These are phyloP conservation scores for Lepus timidus DNA, from an alignment of 2,113 vertebrate species.

Conservation along the genomic window DNA sequence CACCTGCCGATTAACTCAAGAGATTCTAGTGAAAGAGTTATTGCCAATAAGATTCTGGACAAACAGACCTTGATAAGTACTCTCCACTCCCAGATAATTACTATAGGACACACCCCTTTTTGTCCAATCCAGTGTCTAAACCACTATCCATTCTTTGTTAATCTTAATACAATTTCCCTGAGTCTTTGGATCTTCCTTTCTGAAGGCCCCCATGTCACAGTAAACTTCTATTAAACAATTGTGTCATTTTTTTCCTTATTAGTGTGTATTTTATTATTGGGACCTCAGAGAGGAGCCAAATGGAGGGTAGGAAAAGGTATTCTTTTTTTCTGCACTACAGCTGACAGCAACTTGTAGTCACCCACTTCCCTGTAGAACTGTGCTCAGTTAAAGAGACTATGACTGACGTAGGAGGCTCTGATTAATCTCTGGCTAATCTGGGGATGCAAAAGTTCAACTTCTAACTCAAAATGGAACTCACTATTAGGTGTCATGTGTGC, in stretches of 20 bases:
- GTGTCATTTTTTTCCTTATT: not conserved
- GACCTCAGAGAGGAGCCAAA: not conserved
- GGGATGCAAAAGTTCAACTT: not conserved
- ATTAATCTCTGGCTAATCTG: not conserved
- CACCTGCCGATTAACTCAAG: not conserved
- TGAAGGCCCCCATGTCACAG: accelerated
- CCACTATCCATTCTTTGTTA: not conserved
- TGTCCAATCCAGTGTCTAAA: no score
- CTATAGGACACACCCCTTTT: not conserved
- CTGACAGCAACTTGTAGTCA: not conserved
- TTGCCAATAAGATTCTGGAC: not conserved
- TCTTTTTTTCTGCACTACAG: not conserved
- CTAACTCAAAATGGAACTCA: not conserved
- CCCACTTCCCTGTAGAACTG: not conserved
- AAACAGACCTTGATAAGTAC: not conserved
- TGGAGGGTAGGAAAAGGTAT: not conserved
- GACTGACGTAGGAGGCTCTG: accelerated
- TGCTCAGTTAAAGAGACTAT: not conserved
- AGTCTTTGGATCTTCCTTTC: not conserved
- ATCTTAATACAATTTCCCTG: not conserved
- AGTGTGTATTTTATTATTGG: not conserved
- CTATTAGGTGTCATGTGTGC: not conserved
- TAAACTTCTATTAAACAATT: not conserved
- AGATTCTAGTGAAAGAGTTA: not conserved
- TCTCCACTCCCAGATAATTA: no score